Evolutionary conservation across 1,140 invertebrate genomes (phyloP).

Genomic region (Drosophila persimilis): DNA sequence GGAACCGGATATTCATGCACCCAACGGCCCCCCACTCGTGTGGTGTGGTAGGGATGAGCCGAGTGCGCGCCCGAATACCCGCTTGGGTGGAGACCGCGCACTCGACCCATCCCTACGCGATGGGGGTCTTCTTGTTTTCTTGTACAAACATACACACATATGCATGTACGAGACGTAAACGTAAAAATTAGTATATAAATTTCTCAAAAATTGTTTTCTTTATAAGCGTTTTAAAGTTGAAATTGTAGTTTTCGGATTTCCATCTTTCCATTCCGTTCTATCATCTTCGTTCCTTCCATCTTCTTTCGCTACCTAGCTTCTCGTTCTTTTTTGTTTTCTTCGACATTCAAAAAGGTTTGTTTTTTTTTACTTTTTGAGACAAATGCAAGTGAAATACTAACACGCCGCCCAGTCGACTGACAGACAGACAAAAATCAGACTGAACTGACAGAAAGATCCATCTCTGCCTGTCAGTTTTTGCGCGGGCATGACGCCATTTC

Average conservation of each 20-base stretch:
- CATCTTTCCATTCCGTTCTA: slow-evolving; percentile 4
- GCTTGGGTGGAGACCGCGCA: slow-evolving; percentile 40
- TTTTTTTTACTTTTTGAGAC: slow-evolving; percentile 54
- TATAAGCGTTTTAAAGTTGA: slow-evolving; percentile 80
- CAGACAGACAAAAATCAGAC: slow-evolving; percentile 11
- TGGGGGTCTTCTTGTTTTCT: slow-evolving; percentile 6
- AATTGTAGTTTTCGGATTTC: slow-evolving; percentile 74
- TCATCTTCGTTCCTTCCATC: background rate
- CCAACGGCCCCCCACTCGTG: slow-evolving; percentile 29
- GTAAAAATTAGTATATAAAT: slow-evolving; percentile 73
- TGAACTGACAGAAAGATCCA: slow-evolving; percentile 9
- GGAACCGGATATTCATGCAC: slow-evolving; percentile 56
- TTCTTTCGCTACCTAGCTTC: background rate
- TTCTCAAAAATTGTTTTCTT: slow-evolving; percentile 77
- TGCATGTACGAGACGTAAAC: slow-evolving; percentile 57
- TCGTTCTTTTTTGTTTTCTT: slow-evolving; percentile 25
- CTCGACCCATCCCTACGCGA: slow-evolving; percentile 40
- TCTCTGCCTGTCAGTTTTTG: slow-evolving; percentile 13
- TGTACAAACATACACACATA: background rate
- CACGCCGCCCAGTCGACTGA: slow-evolving; percentile 27
- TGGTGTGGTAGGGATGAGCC: slow-evolving; percentile 53
- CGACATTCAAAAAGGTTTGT: slow-evolving; percentile 52
- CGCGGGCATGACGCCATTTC: slow-evolving; percentile 47
- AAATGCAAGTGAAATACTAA: slow-evolving; percentile 76
- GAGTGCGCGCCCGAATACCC: slow-evolving; percentile 59